These are phyloP conservation scores for Idaea aversata DNA, from an alignment of 2,888 invertebrate species.

Conservation along the genomic window DNA sequence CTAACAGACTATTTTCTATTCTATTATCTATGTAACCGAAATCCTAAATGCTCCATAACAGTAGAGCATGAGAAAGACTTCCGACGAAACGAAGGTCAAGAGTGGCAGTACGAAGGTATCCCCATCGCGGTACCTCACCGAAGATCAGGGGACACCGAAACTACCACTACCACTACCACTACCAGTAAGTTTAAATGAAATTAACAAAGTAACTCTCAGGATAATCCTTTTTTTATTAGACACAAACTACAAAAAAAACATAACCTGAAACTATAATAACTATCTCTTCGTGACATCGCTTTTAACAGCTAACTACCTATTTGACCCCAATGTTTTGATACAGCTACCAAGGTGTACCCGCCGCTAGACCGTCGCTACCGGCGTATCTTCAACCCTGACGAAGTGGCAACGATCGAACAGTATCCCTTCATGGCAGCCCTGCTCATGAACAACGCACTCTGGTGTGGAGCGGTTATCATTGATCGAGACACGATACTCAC, in stretches of 20 bases:
- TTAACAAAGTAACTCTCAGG: too few relatives aligned
- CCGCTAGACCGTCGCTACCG: conserved; percentile 55
- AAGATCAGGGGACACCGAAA: conserved; percentile 11
- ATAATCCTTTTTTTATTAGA: too few relatives aligned
- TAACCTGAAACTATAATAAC: too few relatives aligned
- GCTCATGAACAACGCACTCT: conserved; percentile 61
- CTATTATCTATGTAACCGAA: not conserved
- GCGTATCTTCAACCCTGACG: conserved; percentile 67
- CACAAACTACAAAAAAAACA: too few relatives aligned
- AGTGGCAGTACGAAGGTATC: conserved; percentile 53
- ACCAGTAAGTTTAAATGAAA: conserved; percentile 12
- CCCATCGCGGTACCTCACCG: conserved; percentile 45
- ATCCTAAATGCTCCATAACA: not conserved
- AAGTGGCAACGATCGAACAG: conserved; percentile 49
- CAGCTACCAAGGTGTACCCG: conserved; percentile 32
- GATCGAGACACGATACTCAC: conserved; percentile 55
- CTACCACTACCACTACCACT: conserved; percentile 4
- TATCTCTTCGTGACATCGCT: too few relatives aligned
- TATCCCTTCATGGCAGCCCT: conserved; percentile 65
- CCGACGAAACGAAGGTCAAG: conserved; percentile 10
- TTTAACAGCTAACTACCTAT: not conserved
- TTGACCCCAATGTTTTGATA: not conserved
- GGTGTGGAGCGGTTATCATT: conserved; percentile 68
- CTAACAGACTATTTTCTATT: too few relatives aligned
- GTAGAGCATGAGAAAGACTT: not conserved